These are phyloP conservation scores for Tiliqua scincoides DNA, from an alignment of 2,113 vertebrate genomes.

Conservation along the genomic window DNA sequence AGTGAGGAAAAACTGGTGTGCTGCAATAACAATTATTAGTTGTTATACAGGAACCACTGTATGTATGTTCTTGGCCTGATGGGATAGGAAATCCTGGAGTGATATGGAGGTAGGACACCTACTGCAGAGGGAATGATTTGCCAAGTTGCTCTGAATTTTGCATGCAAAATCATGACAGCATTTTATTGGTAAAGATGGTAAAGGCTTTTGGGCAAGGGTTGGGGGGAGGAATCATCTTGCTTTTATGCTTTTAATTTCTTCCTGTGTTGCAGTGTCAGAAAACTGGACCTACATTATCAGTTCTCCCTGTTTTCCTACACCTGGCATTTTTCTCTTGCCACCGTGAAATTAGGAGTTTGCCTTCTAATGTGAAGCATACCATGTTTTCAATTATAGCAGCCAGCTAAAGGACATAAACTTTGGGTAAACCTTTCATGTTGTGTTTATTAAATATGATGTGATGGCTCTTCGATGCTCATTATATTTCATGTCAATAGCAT, in stretches of 20 bases:
- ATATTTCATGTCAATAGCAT: slow-evolving; percentile 20
- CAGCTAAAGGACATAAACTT: neutral
- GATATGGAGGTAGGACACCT: neutral
- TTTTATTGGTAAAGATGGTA: neutral
- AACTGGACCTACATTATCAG: neutral
- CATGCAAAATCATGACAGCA: neutral
- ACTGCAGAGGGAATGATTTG: neutral
- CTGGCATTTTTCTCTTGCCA: neutral
- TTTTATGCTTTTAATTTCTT: neutral
- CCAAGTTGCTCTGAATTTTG: neutral
- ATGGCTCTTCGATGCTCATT: neutral
- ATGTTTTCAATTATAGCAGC: neutral
- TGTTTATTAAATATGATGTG: slow-evolving; percentile 11
- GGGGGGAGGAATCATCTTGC: neutral
- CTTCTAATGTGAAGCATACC: neutral
- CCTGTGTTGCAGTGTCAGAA: neutral
- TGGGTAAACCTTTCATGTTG: slow-evolving; percentile 3
- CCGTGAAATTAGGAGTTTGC: neutral
- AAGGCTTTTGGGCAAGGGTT: neutral
- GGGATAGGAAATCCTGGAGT: too few species aligned
- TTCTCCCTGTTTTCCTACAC: neutral
- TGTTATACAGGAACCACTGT: neutral
- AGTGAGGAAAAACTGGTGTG: neutral
- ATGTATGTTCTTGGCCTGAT: neutral
- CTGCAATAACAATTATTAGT: neutral